These are phyloP conservation scores for Agriopis aurantiaria DNA, from an alignment of 2,888 invertebrate species.

Conservation along the genomic window DNA sequence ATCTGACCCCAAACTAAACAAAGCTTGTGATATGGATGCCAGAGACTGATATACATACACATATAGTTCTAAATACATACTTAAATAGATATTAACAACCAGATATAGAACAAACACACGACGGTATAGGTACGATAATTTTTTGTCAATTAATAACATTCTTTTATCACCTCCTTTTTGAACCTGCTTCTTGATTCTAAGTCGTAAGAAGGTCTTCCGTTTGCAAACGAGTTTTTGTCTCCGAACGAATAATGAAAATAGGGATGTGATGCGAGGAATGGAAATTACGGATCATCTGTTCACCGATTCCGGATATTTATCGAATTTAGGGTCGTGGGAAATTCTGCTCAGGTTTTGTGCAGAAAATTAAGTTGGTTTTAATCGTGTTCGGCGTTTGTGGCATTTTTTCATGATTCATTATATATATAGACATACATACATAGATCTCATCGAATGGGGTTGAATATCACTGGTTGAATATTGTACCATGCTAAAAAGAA, in stretches of 20 bases:
- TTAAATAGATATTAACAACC: no score
- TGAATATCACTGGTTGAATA: no score
- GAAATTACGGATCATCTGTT: conserved; percentile 39
- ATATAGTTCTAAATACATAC: no score
- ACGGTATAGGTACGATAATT: no score
- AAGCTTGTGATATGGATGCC: no score
- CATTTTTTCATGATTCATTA: neutral
- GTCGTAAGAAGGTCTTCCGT: conserved; percentile 46
- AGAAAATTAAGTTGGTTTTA: neutral
- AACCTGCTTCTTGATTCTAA: conserved; percentile 15
- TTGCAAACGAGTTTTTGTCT: conserved; percentile 50
- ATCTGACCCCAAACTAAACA: no score
- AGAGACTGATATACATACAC: no score
- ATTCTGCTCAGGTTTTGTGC: conserved; percentile 9
- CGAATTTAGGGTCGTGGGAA: conserved; percentile 10
- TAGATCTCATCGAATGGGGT: no score
- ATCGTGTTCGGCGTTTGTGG: neutral
- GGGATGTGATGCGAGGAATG: conserved; percentile 40
- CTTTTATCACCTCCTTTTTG: neutral
- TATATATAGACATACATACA: neutral
- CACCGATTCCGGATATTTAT: conserved; percentile 31
- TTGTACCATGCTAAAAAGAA: no score
- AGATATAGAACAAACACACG: no score
- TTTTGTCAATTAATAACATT: neutral
- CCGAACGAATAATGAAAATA: conserved; percentile 48